A percentile compares a stretch with the other conserved stretches of the same genome.
Evolutionary conservation across 2,888 invertebrate species (phyloP).

Genomic region (Caenorhabditis sp.): DNA sequence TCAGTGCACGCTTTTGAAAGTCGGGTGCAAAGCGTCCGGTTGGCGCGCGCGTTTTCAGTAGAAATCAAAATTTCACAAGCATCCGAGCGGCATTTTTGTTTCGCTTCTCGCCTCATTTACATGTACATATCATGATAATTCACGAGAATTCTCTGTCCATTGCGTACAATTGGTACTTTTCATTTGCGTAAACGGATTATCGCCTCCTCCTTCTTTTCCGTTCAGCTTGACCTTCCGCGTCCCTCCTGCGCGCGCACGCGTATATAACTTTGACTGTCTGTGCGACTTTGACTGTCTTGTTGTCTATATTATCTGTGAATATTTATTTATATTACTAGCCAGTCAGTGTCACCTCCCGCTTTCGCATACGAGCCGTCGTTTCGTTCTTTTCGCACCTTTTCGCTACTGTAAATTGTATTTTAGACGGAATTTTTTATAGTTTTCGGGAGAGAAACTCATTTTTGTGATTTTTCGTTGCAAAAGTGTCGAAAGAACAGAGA

Average conservation of each 20-base stretch:
- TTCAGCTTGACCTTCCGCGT: constrained; percentile 39
- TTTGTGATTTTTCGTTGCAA: neutral
- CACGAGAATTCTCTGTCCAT: neutral
- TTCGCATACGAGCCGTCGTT: too few relatives aligned
- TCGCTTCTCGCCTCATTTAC: neutral
- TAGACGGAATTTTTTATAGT: neutral
- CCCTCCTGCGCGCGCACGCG: neutral
- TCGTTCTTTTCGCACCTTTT: neutral
- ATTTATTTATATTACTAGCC: constrained; percentile 31
- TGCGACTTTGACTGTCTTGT: too few relatives aligned
- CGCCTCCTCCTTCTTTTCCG: too few relatives aligned
- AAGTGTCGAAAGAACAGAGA: too few relatives aligned
- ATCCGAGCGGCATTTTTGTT: neutral
- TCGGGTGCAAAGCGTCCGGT: too few relatives aligned
- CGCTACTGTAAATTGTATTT: neutral
- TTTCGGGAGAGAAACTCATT: neutral
- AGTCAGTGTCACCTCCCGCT: too few relatives aligned
- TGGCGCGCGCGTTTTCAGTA: too few relatives aligned
- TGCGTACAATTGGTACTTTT: neutral
- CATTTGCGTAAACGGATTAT: constrained; percentile 11
- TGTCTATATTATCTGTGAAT: constrained; percentile 26
- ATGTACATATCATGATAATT: neutral
- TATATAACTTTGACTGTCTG: too few relatives aligned
- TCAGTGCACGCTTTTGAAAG: too few relatives aligned
- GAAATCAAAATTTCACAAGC: too few relatives aligned